These are phyloP conservation scores for Epinephelus cyanopodus DNA, from an alignment of 2,113 vertebrate genomes.

Conservation along the genomic window DNA sequence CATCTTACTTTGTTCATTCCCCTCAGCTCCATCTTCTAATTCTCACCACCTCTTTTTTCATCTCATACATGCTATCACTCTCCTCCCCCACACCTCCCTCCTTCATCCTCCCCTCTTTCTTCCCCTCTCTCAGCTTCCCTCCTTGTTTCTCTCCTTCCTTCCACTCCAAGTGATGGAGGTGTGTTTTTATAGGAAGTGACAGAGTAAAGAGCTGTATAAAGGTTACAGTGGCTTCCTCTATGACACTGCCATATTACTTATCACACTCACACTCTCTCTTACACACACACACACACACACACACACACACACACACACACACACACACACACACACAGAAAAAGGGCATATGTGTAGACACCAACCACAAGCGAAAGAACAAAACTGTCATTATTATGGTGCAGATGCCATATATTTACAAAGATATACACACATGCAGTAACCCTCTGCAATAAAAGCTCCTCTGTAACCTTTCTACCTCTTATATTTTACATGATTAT, in stretches of 20 bases:
- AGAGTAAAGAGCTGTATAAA: slow-evolving; percentile 81
- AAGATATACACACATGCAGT: not conserved
- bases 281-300: slow-evolving; percentile 16
- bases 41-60: not conserved
- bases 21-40: slow-evolving; percentile 5
- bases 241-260: slow-evolving; percentile 78
- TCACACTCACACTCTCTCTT: slow-evolving; percentile 30
- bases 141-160: slow-evolving; percentile 21
- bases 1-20: not conserved
- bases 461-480: not conserved
- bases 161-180: slow-evolving; percentile 72
- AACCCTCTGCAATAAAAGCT: not conserved
- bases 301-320: slow-evolving; percentile 23
- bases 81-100: not conserved
- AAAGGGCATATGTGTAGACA: too few species aligned
- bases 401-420: not conserved
- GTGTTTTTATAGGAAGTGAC: slow-evolving; percentile 79
- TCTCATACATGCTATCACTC: not conserved
- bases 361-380: not conserved
- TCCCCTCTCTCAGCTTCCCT: slow-evolving; percentile 14
- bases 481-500: not conserved
- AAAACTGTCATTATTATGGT: not conserved
- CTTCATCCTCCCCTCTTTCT: not conserved
- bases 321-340: not conserved
- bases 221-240: slow-evolving; percentile 79